phyloP scores from a whole-genome alignment of 35 echinoderm and acorn worm species.

The Apostichopus parvimensis region DNA sequence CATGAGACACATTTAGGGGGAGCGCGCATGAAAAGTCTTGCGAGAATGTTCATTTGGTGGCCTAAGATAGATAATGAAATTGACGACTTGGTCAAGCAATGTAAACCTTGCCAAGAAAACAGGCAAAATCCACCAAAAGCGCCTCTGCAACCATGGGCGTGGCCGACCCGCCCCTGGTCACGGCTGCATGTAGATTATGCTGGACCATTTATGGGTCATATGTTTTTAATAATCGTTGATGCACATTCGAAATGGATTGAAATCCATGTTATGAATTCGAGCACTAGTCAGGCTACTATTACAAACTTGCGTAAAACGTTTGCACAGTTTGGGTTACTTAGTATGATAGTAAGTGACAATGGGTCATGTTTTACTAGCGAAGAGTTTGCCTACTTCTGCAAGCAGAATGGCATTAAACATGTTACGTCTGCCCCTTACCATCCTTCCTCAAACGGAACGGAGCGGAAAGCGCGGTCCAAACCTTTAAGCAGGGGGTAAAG shows the following conservation, averaged over 20 bases:
- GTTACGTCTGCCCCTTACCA: conserved; percentile 29
- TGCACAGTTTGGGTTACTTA: conserved; percentile 28
- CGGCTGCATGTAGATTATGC: conserved; percentile 73
- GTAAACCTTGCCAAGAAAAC: conserved; percentile 31
- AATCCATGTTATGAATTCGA: conserved; percentile 48
- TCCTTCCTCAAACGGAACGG: conserved; percentile 56
- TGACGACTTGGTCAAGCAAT: not conserved
- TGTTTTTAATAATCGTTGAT: not conserved
- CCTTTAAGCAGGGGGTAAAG: not conserved
- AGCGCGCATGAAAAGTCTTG: conserved; percentile 46
- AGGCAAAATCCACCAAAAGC: conserved; percentile 48
- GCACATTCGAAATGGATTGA: conserved; percentile 55
- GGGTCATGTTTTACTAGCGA: too few species aligned
- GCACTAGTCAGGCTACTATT: conserved; percentile 56
- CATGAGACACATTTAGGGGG: conserved; percentile 56
- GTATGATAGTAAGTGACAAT: not conserved
- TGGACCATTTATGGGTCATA: conserved; percentile 45
- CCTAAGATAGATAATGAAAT: conserved; percentile 50
- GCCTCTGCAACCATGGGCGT: conserved; percentile 73
- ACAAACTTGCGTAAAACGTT: conserved; percentile 7
- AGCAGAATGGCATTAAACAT: conserved; percentile 66
- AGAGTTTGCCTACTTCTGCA: not conserved
- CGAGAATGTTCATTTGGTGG: conserved; percentile 60
- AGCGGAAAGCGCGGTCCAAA: conserved; percentile 51
- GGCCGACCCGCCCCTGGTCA: conserved; percentile 57